phyloP scores from a whole-genome alignment of 2,797 vertebrate genomes.

The Mormyrops attenuatus region DNA sequence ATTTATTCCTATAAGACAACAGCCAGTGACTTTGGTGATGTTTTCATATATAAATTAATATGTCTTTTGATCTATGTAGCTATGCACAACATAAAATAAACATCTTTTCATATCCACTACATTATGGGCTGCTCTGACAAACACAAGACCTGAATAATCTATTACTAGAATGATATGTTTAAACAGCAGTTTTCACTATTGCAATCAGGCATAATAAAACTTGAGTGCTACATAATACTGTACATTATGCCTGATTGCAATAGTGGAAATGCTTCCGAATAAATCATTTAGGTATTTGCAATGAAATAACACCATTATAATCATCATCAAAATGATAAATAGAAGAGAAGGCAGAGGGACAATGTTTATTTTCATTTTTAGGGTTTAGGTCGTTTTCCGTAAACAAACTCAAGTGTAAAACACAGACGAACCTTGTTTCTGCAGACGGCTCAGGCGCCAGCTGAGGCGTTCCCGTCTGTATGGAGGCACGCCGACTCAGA shows the following conservation, averaged over 20 bases:
- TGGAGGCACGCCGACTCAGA: background rate
- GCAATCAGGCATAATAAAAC: conserved; percentile 7
- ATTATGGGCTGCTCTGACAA: conserved; percentile 9
- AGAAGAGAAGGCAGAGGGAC: background rate
- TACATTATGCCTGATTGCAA: conserved; percentile 2
- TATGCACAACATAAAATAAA: conserved; percentile 7
- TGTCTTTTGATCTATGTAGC: conserved; percentile 9
- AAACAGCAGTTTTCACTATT: conserved; percentile 5
- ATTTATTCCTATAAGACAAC: background rate
- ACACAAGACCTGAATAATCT: background rate
- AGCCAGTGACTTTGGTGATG: background rate
- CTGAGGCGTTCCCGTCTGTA: background rate
- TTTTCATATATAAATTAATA: conserved; percentile 1
- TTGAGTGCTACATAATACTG: conserved; percentile 2
- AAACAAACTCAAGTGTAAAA: conserved; percentile 4
- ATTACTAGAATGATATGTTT: conserved; percentile 3
- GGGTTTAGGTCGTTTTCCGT: background rate
- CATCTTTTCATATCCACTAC: conserved; percentile 4
- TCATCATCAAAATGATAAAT: conserved; percentile 16
- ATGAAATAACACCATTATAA: conserved; percentile 11
- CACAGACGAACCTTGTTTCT: background rate
- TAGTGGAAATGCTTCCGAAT: background rate
- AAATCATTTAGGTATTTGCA: conserved; percentile 16
- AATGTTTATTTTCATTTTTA: background rate
- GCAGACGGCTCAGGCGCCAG: background rate